Conservation (phyloP, 2,797 vertebrate species). For the Cottoperca gobio region DNA sequence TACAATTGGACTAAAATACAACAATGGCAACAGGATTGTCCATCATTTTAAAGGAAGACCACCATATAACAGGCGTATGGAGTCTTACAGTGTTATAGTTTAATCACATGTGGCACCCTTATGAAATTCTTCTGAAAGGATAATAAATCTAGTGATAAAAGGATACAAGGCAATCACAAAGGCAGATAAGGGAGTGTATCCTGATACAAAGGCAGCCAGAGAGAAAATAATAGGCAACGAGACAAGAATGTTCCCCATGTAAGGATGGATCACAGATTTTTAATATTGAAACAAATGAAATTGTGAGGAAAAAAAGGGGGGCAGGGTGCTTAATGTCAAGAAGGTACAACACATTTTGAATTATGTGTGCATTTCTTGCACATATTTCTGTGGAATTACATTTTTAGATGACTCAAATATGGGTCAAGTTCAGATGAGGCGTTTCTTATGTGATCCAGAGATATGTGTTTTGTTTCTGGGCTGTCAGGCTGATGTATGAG, state of each 20-base stretch:
- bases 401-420: slow-evolving; percentile 24
- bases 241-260: not conserved
- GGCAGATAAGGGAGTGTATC: not conserved
- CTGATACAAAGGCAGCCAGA: not conserved
- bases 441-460: slow-evolving; percentile 20
- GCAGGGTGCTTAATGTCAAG: not conserved
- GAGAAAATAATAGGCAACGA: not conserved
- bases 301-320: not conserved
- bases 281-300: not conserved
- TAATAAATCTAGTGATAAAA: slow-evolving; percentile 6
- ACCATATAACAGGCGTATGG: not conserved
- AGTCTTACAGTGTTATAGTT: not conserved
- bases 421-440: slow-evolving; percentile 41
- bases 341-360: not conserved
- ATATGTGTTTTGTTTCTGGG: slow-evolving; percentile 45
- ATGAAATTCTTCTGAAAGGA: slow-evolving; percentile 5
- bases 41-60: not conserved
- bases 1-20: not conserved
- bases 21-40: not conserved
- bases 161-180: not conserved
- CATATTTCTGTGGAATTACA: not conserved
- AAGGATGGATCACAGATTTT: not conserved
- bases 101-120: slow-evolving; percentile 19
- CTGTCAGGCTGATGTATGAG: slow-evolving; percentile 24
- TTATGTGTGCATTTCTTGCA: not conserved